Base-by-base conservation (phyloP, 2,797 vertebrate genomes). In the Zenarchopterus dispar region DNA sequence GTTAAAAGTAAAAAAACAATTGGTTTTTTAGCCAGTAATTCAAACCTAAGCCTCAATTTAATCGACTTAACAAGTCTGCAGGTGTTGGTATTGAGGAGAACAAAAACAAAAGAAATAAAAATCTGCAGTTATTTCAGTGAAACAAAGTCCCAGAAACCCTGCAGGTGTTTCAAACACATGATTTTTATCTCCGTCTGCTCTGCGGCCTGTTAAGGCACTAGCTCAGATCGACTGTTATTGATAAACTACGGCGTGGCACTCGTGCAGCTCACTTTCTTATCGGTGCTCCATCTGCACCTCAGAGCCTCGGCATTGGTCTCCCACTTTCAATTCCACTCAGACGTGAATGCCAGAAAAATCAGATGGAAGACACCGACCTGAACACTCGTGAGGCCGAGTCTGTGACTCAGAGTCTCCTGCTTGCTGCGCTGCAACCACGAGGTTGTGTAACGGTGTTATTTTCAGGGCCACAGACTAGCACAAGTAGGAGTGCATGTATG, bases 321-420 rank as follows among this genome's bases (percentile, higher is more conserved):
- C n/a, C 80, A 67, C 82, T 87, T 79, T 82, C 67, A 53, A 41
- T 82, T 70, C 81, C 71, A 71, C 87, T 89, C 81, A 84, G 73
- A 85, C 67, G 76, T 28, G 73, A 73, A 75, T 73, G 85, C 87
- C 90, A 88, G 84, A 86, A 91, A 87, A 89, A 88, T 91, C 87
- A 83, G 84, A 83, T 62, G 78, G 76, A 66, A 63, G 81, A 84
- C 77, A 60, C 22, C 85, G 85, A 90, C 88, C 84, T 47, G 73
- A 84, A 62, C 65, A 68, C 81, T 83, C 76, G 50, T 49, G 69
- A 87, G 85, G 69, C 61, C 59, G 80, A 83, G 91, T 90, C 86
- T 91, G 84, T 77, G 81, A 91, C 86, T 92, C 86, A 87, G 73
- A 86, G 87, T 77, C 58, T 64, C 79, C 49, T 49, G 57, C 74